A percentile compares a stretch with the other conserved stretches of the same genome.
phyloP scores from a whole-genome alignment of 2,797 vertebrate genomes.

The Valencia hispanica region DNA sequence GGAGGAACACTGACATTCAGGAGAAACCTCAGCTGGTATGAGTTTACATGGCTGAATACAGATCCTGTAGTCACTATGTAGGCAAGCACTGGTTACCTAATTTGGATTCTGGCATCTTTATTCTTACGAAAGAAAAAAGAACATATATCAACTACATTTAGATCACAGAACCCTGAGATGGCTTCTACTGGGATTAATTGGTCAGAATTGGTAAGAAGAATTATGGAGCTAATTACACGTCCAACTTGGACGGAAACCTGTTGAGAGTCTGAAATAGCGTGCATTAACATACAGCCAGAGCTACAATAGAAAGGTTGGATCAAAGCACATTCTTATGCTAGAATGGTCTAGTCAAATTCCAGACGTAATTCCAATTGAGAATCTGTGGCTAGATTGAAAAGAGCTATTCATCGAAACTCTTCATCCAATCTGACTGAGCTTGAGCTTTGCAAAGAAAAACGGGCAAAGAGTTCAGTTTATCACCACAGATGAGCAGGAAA shows the following conservation, averaged over 20 bases:
- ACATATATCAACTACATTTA: background rate
- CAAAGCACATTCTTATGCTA: no score
- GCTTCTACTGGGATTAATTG: background rate
- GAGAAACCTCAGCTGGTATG: background rate
- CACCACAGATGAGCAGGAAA: background rate
- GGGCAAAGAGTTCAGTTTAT: background rate
- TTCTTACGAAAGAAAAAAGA: background rate
- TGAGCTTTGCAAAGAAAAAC: background rate
- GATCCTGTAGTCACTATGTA: background rate
- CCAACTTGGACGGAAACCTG: no score
- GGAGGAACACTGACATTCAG: background rate
- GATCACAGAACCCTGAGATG: background rate
- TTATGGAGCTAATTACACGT: no score
- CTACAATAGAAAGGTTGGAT: no score
- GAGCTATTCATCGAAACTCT: no score
- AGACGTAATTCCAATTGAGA: no score
- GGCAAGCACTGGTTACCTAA: background rate
- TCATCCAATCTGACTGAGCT: background rate
- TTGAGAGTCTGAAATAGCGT: no score
- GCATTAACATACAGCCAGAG: no score
- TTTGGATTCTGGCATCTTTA: background rate
- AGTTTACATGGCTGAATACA: background rate
- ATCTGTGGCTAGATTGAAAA: no score
- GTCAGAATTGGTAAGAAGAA: no score
- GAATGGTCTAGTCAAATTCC: no score